Evolutionary conservation across 2,888 invertebrate genomes (phyloP), one percentile per base, ranked within the genome.

Genomic region (Leptinotarsa rubiginosa): DNA sequence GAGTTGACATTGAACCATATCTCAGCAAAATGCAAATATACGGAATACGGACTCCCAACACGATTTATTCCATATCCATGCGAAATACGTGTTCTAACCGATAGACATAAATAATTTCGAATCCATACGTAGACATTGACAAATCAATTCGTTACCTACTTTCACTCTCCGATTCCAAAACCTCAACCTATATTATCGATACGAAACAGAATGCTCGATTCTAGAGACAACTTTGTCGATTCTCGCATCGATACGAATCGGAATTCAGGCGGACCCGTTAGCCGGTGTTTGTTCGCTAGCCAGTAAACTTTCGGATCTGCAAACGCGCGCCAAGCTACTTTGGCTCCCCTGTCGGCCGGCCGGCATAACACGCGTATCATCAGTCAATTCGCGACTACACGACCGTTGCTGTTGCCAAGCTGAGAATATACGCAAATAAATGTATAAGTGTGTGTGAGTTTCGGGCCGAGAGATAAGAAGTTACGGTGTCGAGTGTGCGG

Each of bases 311-410:
- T 41, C 49, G n/a, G 25, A 22, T 67, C 67, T 47, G 25, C 67
- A n/a, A 74, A 59, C 75, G 70, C 70, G 69, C 73, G 67, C 59
- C 75, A 68, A 70, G 62, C 56, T 64, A 74, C 75, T 47, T 69
- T 56, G 59, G 76, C 76, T 76, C 77, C 77, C 73, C 77, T 70
- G 50, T 49, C 74, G 73, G 69, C 52, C 70, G 70, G 5, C 50
- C 52, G 70, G 62, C 70, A 72, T 49, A 78, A 73, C 74, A 75
- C 74, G 76, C 70, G 71, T 69, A 74, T 75, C 72, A 72, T 74
- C 78, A 81, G 80, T 81, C 78, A 77, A 78, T 77, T 75, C 78
- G 77, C 73, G 77, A 75, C 78, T 73, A 74, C 74, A 31, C 72
- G 68, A 70, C 72, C 64, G 69, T 68, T 71, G 68, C 74, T 59